phyloP scores from a whole-genome alignment of 2,113 vertebrate species.

The Campylomormyrus numenius region DNA sequence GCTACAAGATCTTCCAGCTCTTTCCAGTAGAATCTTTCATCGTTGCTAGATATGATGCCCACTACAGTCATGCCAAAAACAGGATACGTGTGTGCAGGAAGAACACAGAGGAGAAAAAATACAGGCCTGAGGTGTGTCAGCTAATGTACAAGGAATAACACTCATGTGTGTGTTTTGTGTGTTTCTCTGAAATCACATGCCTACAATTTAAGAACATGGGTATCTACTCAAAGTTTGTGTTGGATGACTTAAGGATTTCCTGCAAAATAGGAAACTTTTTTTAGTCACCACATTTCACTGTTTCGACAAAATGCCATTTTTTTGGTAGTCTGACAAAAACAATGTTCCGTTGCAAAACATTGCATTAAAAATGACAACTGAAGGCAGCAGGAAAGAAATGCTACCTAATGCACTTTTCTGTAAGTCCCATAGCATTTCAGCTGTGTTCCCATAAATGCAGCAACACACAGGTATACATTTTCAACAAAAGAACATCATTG shows the following conservation, averaged over 20 bases:
- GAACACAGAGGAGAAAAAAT: not conserved
- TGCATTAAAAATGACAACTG: not conserved
- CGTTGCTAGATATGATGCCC: not conserved
- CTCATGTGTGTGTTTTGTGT: not conserved
- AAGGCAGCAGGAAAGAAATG: not conserved
- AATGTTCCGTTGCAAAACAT: not conserved
- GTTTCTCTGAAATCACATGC: not conserved
- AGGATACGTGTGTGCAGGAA: not conserved
- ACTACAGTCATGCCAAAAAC: not conserved
- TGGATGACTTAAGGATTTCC: not conserved
- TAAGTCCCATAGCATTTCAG: not conserved
- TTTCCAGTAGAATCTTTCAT: not conserved
- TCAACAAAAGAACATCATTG: not conserved
- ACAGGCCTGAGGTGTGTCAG: not conserved
- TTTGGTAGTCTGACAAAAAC: not conserved
- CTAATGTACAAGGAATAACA: not conserved
- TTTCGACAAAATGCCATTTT: not conserved
- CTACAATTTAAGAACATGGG: not conserved
- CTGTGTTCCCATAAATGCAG: not conserved
- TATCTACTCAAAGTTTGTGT: not conserved
- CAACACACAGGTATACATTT: not conserved
- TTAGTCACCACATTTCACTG: conserved; percentile 2
- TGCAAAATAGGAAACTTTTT: not conserved
- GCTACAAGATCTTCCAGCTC: not conserved
- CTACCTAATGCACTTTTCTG: not conserved